Evolutionary conservation across 2,888 invertebrate species (phyloP), one percentile per base, ranked within the genome.

Genomic region (Meteorus colon): DNA sequence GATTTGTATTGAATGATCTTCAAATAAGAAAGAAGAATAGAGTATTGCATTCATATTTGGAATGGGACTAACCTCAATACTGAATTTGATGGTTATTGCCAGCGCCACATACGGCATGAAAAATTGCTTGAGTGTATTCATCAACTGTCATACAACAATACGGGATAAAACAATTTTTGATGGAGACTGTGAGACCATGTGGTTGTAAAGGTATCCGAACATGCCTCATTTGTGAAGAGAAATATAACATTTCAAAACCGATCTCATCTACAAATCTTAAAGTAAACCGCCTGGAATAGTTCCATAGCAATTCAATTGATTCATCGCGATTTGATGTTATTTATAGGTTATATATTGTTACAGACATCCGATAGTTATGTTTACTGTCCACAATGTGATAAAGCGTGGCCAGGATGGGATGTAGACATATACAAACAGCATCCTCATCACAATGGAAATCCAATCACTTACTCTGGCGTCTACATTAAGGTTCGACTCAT

Each of bases 191-290:
- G 45, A 90, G 96, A 60, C 92, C 94, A 0, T 98, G 98, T 90
- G 98, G 97, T 59, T 98, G 98, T 87, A 98, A 98, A 91, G 97
- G 98, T 2, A 94, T 95, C 81, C 92, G 98, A 82, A 96, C 96
- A 1, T 98, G 98, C 89, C 91, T 97, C 29, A 90, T 95, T 76
- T 98, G 98, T 89, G 97, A 97, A 91, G 91, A 92, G 62, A 91
- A 94, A 80, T 94, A 90, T 81, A 90, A 92, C 16, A 91, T 92
- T 80, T 84, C 81, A 10, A 92, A 90, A 85, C 89, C 88, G 4
- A 85, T 90, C 71, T 80, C 89, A 68, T 81, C 81, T 27, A 78
- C 84, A 45, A 79, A 89, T 69, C 85, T 90, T 41, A 84, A 90
- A 85, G 90, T 90, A 86, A 84, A 79, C 55, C 29, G 27, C 19